phyloP scores from a whole-genome alignment of 1,140 invertebrate genomes.

The Conopomorpha cramerella region DNA sequence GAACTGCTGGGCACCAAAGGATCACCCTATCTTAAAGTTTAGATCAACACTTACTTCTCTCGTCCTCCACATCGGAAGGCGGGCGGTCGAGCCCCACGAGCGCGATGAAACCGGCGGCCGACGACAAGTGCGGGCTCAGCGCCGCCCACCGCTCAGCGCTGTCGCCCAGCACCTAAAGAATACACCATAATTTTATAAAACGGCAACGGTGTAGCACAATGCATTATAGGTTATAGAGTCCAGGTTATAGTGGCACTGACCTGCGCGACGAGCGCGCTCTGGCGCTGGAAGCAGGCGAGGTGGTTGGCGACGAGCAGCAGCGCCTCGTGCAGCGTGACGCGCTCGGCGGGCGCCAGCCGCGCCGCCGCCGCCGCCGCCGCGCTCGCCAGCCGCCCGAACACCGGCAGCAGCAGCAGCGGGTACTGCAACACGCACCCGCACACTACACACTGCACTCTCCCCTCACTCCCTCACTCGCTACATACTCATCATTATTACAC shows the following conservation, averaged over 20 bases:
- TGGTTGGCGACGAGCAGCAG: conserved; percentile 85
- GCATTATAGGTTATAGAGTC: too few species aligned
- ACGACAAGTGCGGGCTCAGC: conserved; percentile 66
- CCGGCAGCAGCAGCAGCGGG: conserved; percentile 79
- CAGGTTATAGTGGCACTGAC: too few species aligned
- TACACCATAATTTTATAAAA: too few species aligned
- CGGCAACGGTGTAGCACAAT: too few species aligned
- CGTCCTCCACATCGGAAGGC: conserved; percentile 54
- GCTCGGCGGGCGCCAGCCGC: conserved; percentile 82
- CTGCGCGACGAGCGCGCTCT: conserved; percentile 81
- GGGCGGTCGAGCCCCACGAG: conserved; percentile 78
- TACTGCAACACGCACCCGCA: too few species aligned
- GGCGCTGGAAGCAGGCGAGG: conserved; percentile 85
- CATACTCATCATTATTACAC: too few species aligned
- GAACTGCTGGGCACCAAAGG: too few species aligned
- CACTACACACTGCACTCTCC: too few species aligned
- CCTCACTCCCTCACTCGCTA: too few species aligned
- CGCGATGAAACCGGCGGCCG: conserved; percentile 71
- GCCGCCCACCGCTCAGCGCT: conserved; percentile 63
- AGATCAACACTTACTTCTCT: too few species aligned
- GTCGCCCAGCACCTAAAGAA: conserved; percentile 43
- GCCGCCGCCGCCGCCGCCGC: conserved; percentile 67
- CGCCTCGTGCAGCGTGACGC: conserved; percentile 78
- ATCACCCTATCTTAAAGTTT: too few species aligned
- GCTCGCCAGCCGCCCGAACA: conserved; percentile 85